Evolutionary conservation across 1,140 invertebrate genomes (phyloP).

Genomic region (Drosophila fuyamai): DNA sequence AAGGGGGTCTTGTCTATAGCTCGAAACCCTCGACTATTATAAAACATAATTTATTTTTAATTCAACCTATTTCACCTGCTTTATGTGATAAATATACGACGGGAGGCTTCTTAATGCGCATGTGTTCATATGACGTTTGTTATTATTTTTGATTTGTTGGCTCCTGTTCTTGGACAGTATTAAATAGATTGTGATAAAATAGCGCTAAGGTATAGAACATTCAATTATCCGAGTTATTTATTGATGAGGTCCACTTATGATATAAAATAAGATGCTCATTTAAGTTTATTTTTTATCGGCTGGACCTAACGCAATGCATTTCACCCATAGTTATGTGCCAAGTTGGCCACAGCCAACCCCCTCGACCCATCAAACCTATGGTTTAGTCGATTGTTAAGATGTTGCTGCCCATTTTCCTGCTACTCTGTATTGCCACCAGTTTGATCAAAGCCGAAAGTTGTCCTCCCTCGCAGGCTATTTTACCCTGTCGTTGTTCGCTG

Average conservation of each 20-base stretch:
- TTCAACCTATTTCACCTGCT: constrained; percentile 5
- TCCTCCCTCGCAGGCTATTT: constrained; percentile 85
- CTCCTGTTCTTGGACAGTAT: neutral
- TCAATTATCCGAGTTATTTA: too few species aligned
- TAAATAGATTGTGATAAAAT: neutral
- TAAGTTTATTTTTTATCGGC: neutral
- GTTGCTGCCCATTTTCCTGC: constrained; percentile 40
- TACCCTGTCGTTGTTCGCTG: constrained; percentile 85
- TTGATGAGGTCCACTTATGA: too few species aligned
- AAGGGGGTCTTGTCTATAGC: constrained; percentile 18
- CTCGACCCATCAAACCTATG: constrained; percentile 9
- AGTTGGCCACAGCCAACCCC: neutral
- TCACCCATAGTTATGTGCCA: constrained; percentile 42
- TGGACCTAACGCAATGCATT: too few species aligned
- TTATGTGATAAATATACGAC: constrained; percentile 23
- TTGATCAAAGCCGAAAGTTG: constrained; percentile 74
- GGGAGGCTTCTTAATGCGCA: neutral
- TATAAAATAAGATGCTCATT: too few species aligned
- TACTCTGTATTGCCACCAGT: constrained; percentile 33
- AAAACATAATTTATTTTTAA: constrained; percentile 47
- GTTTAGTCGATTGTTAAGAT: constrained; percentile 26
- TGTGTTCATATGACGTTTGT: constrained; percentile 19
- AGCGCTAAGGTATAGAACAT: too few species aligned
- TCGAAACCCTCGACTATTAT: constrained; percentile 8
- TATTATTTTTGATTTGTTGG: constrained; percentile 5